A percentile compares a stretch with the other conserved stretches of the same genome.
Conservation (phyloP, 2,113 vertebrate species). For the Ivindomyrus marchei region DNA sequence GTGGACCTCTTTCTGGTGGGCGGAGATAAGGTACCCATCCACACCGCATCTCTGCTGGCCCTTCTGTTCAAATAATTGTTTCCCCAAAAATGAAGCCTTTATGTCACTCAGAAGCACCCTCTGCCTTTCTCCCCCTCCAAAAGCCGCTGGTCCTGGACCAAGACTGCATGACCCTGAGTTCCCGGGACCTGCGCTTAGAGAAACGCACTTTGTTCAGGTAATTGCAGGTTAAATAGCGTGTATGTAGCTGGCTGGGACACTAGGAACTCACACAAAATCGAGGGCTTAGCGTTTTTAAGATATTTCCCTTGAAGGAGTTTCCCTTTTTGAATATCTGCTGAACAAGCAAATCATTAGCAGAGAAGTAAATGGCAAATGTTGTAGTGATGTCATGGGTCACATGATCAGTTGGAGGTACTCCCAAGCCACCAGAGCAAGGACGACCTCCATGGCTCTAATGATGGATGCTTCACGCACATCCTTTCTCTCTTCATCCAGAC, state of each 20-base stretch:
- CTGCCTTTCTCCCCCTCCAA: neutral
- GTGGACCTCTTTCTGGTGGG: constrained; percentile 91
- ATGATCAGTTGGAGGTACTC: neutral
- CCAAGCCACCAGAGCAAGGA: neutral
- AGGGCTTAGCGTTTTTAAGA: neutral
- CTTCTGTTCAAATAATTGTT: neutral
- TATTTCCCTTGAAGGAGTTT: neutral
- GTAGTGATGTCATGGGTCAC: neutral
- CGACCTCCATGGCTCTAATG: neutral
- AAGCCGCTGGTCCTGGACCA: constrained; percentile 93
- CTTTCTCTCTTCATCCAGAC: constrained; percentile 49
- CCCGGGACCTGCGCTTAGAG: constrained; percentile 86
- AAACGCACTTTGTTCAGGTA: constrained; percentile 95
- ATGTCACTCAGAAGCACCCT: neutral
- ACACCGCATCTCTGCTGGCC: neutral
- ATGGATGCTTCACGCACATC: neutral
- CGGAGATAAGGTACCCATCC: constrained; percentile 81
- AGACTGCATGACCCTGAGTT: constrained; percentile 88
- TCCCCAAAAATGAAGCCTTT: neutral
- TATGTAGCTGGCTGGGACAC: neutral
- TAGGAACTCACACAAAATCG: neutral
- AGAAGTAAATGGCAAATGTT: neutral
- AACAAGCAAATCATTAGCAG: neutral
- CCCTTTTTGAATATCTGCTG: neutral
- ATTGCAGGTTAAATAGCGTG: constrained; percentile 17